Evolutionary conservation across 2,797 vertebrate species (phyloP).

Genomic region (Staurois parvus): DNA sequence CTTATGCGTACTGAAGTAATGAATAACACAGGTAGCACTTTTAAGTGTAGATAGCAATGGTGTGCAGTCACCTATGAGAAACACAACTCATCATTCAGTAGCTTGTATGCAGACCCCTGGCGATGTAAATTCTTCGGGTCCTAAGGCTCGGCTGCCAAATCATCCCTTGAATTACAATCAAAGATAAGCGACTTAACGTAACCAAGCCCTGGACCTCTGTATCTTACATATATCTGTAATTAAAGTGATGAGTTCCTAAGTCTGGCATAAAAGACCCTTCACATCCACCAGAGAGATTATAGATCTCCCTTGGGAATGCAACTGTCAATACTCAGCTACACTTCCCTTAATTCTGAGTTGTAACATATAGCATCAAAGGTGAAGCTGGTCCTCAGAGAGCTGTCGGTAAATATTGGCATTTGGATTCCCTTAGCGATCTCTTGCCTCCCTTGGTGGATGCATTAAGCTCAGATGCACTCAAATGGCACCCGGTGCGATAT

Average conservation of each 20-base stretch:
- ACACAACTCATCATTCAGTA: too few relatives aligned
- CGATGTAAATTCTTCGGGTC: background rate
- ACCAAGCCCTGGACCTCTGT: background rate
- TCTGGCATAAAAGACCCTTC: background rate
- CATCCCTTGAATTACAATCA: background rate
- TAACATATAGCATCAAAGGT: background rate
- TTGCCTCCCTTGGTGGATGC: too few relatives aligned
- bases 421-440: background rate
- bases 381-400: background rate
- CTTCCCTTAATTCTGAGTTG: background rate
- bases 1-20: too few relatives aligned
- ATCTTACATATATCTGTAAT: background rate
- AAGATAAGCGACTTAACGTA: background rate
- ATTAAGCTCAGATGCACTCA: background rate
- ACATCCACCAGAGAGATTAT: background rate
- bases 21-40: too few relatives aligned
- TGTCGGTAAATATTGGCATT: background rate
- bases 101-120: too few relatives aligned
- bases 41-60: too few relatives aligned
- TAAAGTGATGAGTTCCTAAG: background rate
- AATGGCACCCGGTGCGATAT: too few relatives aligned
- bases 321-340: background rate
- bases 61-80: too few relatives aligned
- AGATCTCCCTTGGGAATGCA: background rate
- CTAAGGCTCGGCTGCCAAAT: background rate